Evolutionary conservation across 2,888 invertebrate genomes (phyloP).

Genomic region (Acleris literana): DNA sequence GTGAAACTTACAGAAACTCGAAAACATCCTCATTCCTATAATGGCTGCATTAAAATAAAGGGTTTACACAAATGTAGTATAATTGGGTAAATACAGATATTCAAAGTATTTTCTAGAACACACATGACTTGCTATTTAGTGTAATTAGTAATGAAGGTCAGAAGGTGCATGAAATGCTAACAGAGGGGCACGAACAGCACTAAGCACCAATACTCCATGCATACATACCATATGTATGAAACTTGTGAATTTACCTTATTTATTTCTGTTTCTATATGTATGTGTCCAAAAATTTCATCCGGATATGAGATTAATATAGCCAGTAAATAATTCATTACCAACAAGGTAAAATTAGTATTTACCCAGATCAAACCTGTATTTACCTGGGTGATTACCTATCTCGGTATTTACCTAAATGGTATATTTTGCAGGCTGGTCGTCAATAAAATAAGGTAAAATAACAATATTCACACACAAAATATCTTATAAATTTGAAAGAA

Average conservation of each 20-base stretch:
- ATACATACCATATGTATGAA: background rate
- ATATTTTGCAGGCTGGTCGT: background rate
- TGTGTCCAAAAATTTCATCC: too few relatives aligned
- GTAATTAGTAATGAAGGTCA: background rate
- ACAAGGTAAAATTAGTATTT: too few relatives aligned
- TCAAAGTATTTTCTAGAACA: background rate
- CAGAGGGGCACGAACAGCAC: constrained; percentile 1
- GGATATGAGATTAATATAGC: too few relatives aligned
- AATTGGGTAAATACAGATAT: constrained; percentile 4
- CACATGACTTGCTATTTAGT: background rate
- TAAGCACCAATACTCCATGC: constrained; percentile 9
- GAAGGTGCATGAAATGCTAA: constrained; percentile 2
- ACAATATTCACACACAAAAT: background rate
- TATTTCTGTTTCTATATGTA: background rate
- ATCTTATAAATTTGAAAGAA: background rate
- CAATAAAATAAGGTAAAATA: background rate
- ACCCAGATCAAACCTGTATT: too few relatives aligned
- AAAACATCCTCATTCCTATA: constrained; percentile 71
- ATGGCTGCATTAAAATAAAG: constrained; percentile 57
- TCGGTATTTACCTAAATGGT: too few relatives aligned
- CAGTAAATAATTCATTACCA: too few relatives aligned
- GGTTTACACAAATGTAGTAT: constrained; percentile 33
- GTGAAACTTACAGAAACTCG: constrained; percentile 72
- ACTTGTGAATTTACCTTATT: background rate
- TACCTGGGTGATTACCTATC: too few relatives aligned